Evolutionary conservation across 2,888 invertebrate genomes (phyloP).

Genomic region (Macrostomum cliftonense): DNA sequence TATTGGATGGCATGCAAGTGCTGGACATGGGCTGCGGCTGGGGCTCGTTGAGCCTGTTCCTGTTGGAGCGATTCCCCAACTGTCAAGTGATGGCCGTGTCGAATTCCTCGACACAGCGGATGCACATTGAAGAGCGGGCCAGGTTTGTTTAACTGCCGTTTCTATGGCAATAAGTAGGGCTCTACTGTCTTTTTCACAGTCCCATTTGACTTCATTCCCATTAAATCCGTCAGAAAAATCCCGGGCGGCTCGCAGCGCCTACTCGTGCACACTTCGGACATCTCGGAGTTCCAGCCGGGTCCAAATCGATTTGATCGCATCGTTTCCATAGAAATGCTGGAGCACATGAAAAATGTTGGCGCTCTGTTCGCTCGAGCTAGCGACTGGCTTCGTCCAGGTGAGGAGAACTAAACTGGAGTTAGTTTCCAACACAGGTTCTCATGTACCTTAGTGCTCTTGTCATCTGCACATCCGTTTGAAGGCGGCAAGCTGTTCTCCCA

Average conservation of each 20-base stretch:
- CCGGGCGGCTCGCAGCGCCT: too few relatives aligned
- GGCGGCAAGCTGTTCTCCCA: constrained; percentile 22
- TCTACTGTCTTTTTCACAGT: too few relatives aligned
- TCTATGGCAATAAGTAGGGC: constrained; percentile 12
- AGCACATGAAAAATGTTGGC: constrained; percentile 29
- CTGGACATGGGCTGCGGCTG: constrained; percentile 26
- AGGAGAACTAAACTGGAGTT: too few relatives aligned
- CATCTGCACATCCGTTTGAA: too few relatives aligned
- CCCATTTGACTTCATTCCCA: too few relatives aligned
- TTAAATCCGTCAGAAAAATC: too few relatives aligned
- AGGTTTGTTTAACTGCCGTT: background rate
- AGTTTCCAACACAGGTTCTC: too few relatives aligned
- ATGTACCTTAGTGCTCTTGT: too few relatives aligned
- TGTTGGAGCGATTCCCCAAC: constrained; percentile 22
- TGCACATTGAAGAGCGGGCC: constrained; percentile 18
- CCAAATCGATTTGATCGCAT: constrained; percentile 21
- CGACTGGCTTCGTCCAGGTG: constrained; percentile 22
- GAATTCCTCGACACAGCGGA: constrained; percentile 24
- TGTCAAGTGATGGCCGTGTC: constrained; percentile 26
- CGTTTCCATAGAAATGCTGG: constrained; percentile 28
- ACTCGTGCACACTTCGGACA: too few relatives aligned
- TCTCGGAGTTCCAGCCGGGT: too few relatives aligned
- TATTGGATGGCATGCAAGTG: constrained; percentile 20
- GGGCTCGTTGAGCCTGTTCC: constrained; percentile 23
- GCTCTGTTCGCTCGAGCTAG: constrained; percentile 21